Evolutionary conservation across 2,888 invertebrate genomes (phyloP).

Genomic region (Acanthosoma haemorrhoidale): DNA sequence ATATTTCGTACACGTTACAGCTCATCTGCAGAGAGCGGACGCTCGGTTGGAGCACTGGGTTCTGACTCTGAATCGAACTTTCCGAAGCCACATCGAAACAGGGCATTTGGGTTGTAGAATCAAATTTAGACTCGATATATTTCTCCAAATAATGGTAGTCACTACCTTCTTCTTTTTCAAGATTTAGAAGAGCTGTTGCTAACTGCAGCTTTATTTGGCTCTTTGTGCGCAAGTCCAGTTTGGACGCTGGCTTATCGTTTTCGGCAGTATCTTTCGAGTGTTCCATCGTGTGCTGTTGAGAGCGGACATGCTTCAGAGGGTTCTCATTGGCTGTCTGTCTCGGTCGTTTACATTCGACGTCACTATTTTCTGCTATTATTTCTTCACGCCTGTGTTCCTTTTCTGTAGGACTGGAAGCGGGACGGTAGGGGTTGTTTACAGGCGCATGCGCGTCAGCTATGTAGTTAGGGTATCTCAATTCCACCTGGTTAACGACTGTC

Average conservation of each 20-base stretch:
- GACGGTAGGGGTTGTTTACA: background rate
- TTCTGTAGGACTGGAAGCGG: too few relatives aligned
- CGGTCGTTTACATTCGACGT: background rate
- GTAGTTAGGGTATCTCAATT: background rate
- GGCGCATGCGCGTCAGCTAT: background rate
- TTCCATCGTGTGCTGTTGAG: too few relatives aligned
- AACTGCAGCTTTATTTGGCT: background rate
- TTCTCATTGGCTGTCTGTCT: background rate
- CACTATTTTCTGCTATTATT: background rate
- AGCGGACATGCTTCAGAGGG: background rate
- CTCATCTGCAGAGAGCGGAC: background rate
- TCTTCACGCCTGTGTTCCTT: background rate
- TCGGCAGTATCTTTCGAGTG: background rate
- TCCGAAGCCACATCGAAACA: background rate
- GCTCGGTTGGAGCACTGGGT: background rate
- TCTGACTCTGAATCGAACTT: background rate
- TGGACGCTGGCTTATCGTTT: background rate
- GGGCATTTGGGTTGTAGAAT: background rate
- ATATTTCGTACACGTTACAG: background rate
- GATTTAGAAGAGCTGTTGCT: background rate
- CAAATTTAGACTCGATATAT: background rate
- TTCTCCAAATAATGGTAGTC: constrained; percentile 1
- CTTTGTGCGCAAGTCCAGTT: background rate
- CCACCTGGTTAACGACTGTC: too few relatives aligned
- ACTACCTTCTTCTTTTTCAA: constrained; percentile 11